Conservation (phyloP, 2,113 vertebrate genomes). For the Sprattus sprattus region DNA sequence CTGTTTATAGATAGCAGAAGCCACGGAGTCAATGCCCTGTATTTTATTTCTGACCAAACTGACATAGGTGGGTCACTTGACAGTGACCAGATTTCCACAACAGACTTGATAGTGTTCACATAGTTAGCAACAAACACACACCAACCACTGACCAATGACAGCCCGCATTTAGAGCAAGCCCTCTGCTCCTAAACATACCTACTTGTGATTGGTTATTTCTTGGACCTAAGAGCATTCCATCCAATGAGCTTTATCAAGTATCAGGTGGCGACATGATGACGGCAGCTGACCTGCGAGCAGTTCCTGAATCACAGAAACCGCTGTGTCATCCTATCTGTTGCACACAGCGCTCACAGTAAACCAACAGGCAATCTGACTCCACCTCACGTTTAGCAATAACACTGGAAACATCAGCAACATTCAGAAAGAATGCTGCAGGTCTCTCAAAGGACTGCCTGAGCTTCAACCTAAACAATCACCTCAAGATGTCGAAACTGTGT, state of each 20-base stretch:
- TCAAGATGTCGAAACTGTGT: background rate
- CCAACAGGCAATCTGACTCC: conserved; percentile 22
- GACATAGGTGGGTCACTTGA: conserved; percentile 32
- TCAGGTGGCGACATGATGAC: background rate
- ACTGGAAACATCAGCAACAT: background rate
- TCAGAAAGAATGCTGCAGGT: background rate
- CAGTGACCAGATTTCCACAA: conserved; percentile 42
- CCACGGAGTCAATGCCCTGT: background rate
- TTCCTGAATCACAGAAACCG: conserved; percentile 47
- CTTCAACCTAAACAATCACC: background rate
- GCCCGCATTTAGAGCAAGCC: conserved; percentile 43
- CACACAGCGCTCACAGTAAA: conserved; percentile 39
- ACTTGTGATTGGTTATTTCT: conserved; percentile 47
- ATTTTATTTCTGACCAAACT: conserved; percentile 28
- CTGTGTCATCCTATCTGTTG: conserved; percentile 50
- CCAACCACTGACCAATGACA: conserved; percentile 50
- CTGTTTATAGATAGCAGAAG: background rate
- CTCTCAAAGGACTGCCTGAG: background rate
- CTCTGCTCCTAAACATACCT: conserved; percentile 29
- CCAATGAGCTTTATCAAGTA: conserved; percentile 5
- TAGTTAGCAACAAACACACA: conserved; percentile 12
- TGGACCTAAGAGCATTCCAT: background rate
- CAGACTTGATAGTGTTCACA: conserved; percentile 42
- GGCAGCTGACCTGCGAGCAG: conserved; percentile 25
- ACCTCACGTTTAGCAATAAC: conserved; percentile 49